Evolutionary conservation across 2,797 vertebrate genomes (phyloP).

Genomic region (Perodicticus potto): DNA sequence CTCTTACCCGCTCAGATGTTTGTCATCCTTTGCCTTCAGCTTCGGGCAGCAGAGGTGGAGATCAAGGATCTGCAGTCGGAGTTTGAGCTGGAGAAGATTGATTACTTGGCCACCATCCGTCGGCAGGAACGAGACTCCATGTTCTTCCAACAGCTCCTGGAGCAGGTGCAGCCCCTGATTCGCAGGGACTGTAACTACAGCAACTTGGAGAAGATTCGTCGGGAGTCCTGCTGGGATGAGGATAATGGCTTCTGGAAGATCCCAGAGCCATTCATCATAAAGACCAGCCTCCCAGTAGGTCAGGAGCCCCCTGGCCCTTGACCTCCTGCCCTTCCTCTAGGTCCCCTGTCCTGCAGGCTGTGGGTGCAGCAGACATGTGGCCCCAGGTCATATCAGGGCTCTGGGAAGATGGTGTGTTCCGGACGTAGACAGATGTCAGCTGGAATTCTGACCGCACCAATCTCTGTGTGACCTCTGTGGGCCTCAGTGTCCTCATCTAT

Average conservation of each 20-base stretch:
- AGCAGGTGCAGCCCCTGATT: constrained; percentile 91
- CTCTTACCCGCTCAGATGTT: not conserved
- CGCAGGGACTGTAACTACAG: constrained; percentile 94
- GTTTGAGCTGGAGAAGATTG: constrained; percentile 93
- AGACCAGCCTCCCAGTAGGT: constrained; percentile 93
- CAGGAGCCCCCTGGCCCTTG: constrained; percentile 49
- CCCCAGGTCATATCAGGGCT: rapidly evolving
- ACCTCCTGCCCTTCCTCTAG: too few relatives aligned
- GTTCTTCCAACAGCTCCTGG: constrained; percentile 92
- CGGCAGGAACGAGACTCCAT: constrained; percentile 91
- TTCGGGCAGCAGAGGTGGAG: constrained; percentile 92
- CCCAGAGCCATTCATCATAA: constrained; percentile 91
- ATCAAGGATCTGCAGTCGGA: constrained; percentile 94
- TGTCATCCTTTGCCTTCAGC: constrained; percentile 84
- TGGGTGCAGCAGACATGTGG: not conserved
- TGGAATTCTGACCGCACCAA: not conserved
- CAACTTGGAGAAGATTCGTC: constrained; percentile 91
- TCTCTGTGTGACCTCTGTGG: not conserved
- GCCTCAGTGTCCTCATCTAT: not conserved
- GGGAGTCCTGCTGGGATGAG: constrained; percentile 93
- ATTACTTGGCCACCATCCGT: constrained; percentile 92
- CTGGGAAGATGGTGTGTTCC: not conserved
- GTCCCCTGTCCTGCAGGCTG: not conserved
- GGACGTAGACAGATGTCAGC: not conserved
- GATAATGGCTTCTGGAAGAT: constrained; percentile 92